Percentiles rank a stretch among this genome's conserved stretches.
phyloP scores from a whole-genome alignment of 2,797 vertebrate species.

The Bradypus variegatus region DNA sequence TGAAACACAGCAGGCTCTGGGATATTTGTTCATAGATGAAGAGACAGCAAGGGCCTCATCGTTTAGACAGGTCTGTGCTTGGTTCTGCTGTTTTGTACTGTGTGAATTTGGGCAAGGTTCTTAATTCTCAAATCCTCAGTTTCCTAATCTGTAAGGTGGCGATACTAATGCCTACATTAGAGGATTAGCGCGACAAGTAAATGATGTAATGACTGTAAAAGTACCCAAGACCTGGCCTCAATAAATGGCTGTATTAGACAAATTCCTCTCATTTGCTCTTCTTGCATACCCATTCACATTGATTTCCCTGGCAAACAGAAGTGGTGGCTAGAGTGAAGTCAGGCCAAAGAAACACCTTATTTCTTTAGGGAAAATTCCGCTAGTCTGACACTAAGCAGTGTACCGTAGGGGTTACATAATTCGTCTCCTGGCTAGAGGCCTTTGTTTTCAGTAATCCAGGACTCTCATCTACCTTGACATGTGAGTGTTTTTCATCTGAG shows the following conservation, averaged over 20 bases:
- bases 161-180: accelerated
- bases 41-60: accelerated
- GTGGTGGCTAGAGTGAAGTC: not conserved
- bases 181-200: not conserved
- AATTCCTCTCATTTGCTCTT: not conserved
- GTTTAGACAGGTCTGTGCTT: not conserved
- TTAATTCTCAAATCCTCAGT: not conserved
- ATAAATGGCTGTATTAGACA: not conserved
- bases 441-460: not conserved
- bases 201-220: not conserved
- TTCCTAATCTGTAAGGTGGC: not conserved
- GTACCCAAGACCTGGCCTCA: not conserved
- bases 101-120: no score
- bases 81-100: no score
- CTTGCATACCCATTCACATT: not conserved
- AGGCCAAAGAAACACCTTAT: not conserved
- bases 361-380: not conserved
- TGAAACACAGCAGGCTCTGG: no score
- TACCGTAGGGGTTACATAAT: no score
- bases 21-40: no score
- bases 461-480: no score
- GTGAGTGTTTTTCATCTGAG: not conserved
- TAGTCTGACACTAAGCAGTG: not conserved
- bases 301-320: not conserved
- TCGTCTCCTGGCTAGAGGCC: not conserved